Evolutionary conservation across 2,113 vertebrate species (phyloP), one percentile per base, ranked within the genome.

Genomic region (Sceloporus tristichus): DNA sequence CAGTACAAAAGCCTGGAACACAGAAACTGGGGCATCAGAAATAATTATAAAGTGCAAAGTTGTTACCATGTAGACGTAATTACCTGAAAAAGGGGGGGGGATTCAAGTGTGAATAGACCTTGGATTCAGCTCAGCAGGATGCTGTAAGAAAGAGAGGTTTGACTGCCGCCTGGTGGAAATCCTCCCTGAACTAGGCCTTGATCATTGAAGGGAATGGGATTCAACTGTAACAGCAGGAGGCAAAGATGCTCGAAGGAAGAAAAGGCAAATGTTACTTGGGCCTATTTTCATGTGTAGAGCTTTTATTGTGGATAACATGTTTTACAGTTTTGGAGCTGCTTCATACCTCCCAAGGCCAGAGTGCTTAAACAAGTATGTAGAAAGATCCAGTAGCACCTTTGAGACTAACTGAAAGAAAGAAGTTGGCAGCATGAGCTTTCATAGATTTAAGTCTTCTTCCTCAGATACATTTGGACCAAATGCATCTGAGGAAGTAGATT

Each of bases 21-120:
- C 68, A 74, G 78, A 87, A 87, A 81, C 68, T 87, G 85, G 78
- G 53, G 29, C 79, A 76, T 54, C 40, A 66, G 77, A 80, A 88
- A 82, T 76, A 82, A 82, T 77, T 53, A 76, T 71, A 77, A 42
- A 42, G 80, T 77, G 71, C 62, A 82, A 83, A 82, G 71, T 53
- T 76, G 86, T 82, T 75, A 56, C 34, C 66, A 71, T n/a, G 38
- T 76, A 76, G 80, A 34, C 10, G 16, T 40, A 87, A 82, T 75
- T 82, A 87, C 29, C 79, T 54, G 62, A 79, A 27, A 13, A 25
- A 38, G 23, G 79, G 54, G 27, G 59, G 53, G n/a, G 18, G 78
- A 54, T 25, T 19, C 34, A 80, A 80, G 66, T 59, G n/a, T 59
- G 80, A 77, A 77, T 76, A 19, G 18, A 62, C 2, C 56, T 75